Conservation (phyloP, 2,797 vertebrate genomes). For the Sibirionetta formosa region DNA sequence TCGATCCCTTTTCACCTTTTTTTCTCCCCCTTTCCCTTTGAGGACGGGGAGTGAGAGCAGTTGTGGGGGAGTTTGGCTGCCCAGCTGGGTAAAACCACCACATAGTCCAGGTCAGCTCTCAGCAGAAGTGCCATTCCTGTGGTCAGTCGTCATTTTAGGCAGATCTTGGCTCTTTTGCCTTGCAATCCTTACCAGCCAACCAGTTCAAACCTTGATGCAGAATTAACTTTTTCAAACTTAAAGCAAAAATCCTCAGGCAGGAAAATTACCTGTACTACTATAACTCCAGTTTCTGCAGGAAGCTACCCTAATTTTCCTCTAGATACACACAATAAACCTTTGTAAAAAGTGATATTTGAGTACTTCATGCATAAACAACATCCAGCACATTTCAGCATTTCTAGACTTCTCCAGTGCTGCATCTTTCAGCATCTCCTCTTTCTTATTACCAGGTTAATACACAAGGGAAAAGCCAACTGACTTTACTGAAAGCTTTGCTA, state of each 20-base stretch:
- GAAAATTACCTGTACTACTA: background rate
- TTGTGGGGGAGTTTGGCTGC: too few relatives aligned
- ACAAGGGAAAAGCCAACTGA: background rate
- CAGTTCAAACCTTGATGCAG: background rate
- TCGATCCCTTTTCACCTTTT: too few relatives aligned
- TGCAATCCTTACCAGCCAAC: background rate
- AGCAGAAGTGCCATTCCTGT: background rate
- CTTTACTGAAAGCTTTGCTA: background rate
- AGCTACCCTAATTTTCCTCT: background rate
- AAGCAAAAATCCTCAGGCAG: background rate
- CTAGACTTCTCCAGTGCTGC: background rate
- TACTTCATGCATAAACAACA: background rate
- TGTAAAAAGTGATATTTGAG: background rate
- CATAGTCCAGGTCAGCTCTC: background rate
- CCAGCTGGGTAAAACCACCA: too few relatives aligned
- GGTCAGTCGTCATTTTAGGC: background rate
- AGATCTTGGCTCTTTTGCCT: background rate
- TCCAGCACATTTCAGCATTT: background rate
- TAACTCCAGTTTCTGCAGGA: background rate
- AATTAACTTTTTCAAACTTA: background rate
- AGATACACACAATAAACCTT: background rate
- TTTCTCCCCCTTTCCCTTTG: too few relatives aligned
- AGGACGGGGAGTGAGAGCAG: too few relatives aligned
- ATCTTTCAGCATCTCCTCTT: background rate
- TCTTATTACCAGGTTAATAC: background rate